Evolutionary conservation across 2,888 invertebrate genomes (phyloP).

Genomic region (Phaonia tiefii): DNA sequence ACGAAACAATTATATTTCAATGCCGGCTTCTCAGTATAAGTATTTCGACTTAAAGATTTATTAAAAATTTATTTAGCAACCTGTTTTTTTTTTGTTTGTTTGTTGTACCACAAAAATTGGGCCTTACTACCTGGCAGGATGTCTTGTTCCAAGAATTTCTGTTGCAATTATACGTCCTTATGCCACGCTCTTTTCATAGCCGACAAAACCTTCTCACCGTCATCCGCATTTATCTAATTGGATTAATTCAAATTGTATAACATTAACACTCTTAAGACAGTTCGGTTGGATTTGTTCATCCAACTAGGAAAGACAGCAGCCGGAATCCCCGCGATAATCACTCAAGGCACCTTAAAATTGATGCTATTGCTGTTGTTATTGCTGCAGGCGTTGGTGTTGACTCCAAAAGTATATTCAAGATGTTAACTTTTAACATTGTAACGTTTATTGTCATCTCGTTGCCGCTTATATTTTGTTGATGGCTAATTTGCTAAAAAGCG

Average conservation of each 20-base stretch:
- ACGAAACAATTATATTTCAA: no score
- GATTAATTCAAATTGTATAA: constrained; percentile 50
- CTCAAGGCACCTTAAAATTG: constrained; percentile 37
- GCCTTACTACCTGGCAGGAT: no score
- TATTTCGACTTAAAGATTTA: no score
- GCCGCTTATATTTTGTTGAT: not conserved
- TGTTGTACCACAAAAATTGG: no score
- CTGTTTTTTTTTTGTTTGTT: no score
- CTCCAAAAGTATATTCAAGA: constrained; percentile 25
- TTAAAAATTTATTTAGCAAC: no score
- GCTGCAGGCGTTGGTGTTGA: no score
- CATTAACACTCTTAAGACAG: constrained; percentile 1
- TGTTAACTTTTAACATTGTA: constrained; percentile 45
- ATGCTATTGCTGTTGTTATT: constrained; percentile 15
- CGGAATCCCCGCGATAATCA: constrained; percentile 20
- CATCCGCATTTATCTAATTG: constrained; percentile 38
- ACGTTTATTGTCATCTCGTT: not conserved
- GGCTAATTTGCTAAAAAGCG: constrained; percentile 53
- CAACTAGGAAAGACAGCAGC: no score
- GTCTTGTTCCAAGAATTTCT: no score
- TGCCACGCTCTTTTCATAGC: no score
- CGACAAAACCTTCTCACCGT: not conserved
- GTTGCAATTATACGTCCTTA: no score
- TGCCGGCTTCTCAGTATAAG: no score
- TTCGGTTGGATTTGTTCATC: not conserved